A percentile compares a stretch with the other conserved stretches of the same genome.
These are phyloP conservation scores for Sakesphorus luctuosus DNA, from an alignment of 2,113 vertebrate genomes.

Conservation along the genomic window DNA sequence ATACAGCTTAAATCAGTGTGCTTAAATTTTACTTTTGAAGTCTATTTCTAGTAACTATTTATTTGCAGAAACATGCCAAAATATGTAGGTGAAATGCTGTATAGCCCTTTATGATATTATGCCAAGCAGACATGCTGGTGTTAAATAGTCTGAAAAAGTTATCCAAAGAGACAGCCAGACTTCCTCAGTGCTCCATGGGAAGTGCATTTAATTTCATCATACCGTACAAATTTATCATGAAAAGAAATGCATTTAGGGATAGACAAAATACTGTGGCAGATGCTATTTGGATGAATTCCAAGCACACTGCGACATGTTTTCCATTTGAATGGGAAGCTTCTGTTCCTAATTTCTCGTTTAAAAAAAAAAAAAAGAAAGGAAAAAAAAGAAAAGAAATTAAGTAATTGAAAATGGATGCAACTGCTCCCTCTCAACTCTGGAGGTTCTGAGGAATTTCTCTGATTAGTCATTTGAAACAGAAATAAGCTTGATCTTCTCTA, in stretches of 20 bases:
- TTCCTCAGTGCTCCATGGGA: slow-evolving; percentile 21
- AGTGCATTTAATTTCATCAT: slow-evolving; percentile 50
- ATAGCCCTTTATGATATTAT: neutral
- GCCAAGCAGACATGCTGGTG: neutral
- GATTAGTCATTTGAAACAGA: slow-evolving; percentile 57
- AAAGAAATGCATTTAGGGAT: slow-evolving; percentile 40
- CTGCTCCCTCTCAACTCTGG: neutral
- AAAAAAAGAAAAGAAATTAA: neutral
- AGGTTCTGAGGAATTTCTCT: slow-evolving; percentile 51
- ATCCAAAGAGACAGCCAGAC: slow-evolving; percentile 22
- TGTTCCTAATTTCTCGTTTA: slow-evolving; percentile 56
- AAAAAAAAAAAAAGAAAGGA: neutral
- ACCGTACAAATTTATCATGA: slow-evolving; percentile 31
- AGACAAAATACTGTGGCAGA: slow-evolving; percentile 60
- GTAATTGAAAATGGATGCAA: slow-evolving; percentile 65
- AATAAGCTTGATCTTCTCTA: slow-evolving; percentile 53
- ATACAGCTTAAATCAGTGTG: neutral
- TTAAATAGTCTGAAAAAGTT: slow-evolving; percentile 28
- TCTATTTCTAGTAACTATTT: neutral
- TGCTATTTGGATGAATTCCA: slow-evolving; percentile 53
- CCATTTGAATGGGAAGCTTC: slow-evolving; percentile 41
- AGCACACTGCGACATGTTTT: slow-evolving; percentile 38
- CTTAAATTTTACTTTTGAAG: neutral
- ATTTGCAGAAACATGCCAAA: neutral
- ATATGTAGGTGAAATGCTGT: neutral